phyloP scores from a whole-genome alignment of 2,797 vertebrate species.

The Mareca strepera region DNA sequence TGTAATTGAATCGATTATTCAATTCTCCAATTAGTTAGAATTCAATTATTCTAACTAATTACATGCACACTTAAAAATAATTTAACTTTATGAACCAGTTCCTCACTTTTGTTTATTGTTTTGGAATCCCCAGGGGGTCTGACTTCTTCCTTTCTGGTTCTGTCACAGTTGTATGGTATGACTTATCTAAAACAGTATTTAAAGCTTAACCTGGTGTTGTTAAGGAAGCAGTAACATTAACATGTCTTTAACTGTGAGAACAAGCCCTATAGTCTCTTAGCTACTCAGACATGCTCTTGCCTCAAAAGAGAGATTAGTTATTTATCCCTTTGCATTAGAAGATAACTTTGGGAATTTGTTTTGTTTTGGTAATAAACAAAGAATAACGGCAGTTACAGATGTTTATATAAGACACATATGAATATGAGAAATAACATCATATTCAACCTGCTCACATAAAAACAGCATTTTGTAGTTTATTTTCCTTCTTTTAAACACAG shows the following conservation, averaged over 20 bases:
- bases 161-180: background rate
- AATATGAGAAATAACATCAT: background rate
- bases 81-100: background rate
- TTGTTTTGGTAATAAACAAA: background rate
- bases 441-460: background rate
- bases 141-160: background rate
- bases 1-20: background rate
- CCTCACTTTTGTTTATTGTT: background rate
- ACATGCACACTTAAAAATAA: background rate
- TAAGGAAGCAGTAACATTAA: background rate
- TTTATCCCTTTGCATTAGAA: background rate
- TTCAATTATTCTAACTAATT: background rate
- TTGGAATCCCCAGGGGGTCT: background rate
- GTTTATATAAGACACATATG: background rate
- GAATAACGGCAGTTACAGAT: background rate
- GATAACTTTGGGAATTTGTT: background rate
- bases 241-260: background rate
- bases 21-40: too few relatives aligned
- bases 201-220: background rate
- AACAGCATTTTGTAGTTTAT: background rate
- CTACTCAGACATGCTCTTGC: background rate
- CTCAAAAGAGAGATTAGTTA: background rate
- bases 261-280: background rate
- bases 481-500: background rate
- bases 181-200: background rate